These are phyloP conservation scores for Morpho helenor DNA, from an alignment of 2,888 invertebrate species.

Conservation along the genomic window DNA sequence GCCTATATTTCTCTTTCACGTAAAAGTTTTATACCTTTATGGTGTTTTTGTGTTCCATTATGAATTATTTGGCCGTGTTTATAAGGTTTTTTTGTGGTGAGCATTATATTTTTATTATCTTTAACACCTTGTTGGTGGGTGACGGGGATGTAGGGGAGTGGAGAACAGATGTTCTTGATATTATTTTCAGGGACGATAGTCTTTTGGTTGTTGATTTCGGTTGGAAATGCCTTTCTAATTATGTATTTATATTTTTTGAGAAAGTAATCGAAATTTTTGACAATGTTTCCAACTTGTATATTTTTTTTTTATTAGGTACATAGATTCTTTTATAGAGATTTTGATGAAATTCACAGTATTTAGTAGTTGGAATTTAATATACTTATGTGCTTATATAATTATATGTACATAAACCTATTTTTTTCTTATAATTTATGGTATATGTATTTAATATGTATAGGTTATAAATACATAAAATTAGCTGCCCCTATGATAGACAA, in stretches of 20 bases:
- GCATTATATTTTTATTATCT: conserved; percentile 67
- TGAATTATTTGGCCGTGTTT: conserved; percentile 63
- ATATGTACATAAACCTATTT: too few species aligned
- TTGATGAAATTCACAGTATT: too few species aligned
- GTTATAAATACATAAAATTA: too few species aligned
- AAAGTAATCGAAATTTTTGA: not conserved
- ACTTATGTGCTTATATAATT: too few species aligned
- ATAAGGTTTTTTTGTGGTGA: conserved; percentile 50
- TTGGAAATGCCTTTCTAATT: not conserved
- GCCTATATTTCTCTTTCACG: conserved; percentile 58
- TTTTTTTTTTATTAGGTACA: too few species aligned
- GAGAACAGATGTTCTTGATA: conserved; percentile 22
- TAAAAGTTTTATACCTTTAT: conserved; percentile 51
- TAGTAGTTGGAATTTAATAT: too few species aligned
- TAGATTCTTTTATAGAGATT: too few species aligned
- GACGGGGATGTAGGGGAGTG: conserved; percentile 14
- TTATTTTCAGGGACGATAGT: not conserved
- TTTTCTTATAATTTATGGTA: too few species aligned
- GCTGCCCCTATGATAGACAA: too few species aligned
- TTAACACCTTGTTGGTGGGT: conserved; percentile 63
- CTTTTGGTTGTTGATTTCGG: not conserved
- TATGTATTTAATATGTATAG: too few species aligned
- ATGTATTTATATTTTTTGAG: not conserved
- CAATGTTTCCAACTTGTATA: too few species aligned
- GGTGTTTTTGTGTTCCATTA: conserved; percentile 64